These are phyloP conservation scores for Drosophila littoralis DNA, from an alignment of 1,140 invertebrate genomes.

Conservation along the genomic window DNA sequence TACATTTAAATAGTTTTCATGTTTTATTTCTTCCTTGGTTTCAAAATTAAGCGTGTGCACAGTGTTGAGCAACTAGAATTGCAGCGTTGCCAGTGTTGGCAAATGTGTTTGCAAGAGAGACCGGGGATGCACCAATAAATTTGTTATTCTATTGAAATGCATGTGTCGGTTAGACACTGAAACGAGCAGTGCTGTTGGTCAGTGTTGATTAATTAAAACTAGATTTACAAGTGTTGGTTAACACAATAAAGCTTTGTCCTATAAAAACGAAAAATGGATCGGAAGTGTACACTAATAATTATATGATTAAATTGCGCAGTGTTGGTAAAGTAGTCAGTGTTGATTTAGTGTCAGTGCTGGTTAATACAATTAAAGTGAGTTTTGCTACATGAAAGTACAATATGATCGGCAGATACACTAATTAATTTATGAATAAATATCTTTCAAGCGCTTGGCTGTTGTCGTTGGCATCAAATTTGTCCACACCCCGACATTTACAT, in stretches of 20 bases:
- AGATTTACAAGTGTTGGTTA: too few relatives aligned
- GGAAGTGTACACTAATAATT: too few relatives aligned
- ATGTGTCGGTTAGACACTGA: too few relatives aligned
- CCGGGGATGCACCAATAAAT: too few relatives aligned
- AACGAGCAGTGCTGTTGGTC: too few relatives aligned
- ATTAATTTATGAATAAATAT: neutral
- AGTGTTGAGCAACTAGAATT: neutral
- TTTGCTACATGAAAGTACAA: too few relatives aligned
- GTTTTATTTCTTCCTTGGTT: neutral
- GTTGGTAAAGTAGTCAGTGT: neutral
- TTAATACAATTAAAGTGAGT: neutral
- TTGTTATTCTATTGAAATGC: too few relatives aligned
- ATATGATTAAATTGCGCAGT: too few relatives aligned
- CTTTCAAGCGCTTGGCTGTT: neutral
- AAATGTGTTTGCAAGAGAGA: neutral
- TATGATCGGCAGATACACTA: neutral
- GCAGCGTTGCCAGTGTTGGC: neutral
- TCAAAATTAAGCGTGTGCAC: neutral
- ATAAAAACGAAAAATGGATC: too few relatives aligned
- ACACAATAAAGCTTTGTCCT: too few relatives aligned
- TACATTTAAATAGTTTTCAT: neutral
- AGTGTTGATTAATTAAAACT: too few relatives aligned
- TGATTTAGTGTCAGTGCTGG: neutral
- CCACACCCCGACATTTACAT: conserved; percentile 30
- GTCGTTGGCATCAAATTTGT: conserved; percentile 45